Percentiles rank a stretch among this genome's conserved stretches.
Conservation (phyloP, 2,113 vertebrate species). For the Bucco capensis region DNA sequence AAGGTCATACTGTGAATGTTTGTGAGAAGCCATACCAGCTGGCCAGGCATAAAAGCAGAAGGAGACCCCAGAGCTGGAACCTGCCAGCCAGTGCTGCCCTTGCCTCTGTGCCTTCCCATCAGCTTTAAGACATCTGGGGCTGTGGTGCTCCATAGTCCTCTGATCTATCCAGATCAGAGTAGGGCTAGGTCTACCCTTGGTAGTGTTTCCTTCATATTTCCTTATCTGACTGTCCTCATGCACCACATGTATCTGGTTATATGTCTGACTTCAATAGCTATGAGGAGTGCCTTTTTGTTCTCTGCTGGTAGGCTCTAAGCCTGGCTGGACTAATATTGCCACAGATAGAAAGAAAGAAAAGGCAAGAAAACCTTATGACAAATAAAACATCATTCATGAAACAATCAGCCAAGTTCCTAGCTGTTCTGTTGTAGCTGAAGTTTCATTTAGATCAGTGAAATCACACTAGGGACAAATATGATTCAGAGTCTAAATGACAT, state of each 20-base stretch:
- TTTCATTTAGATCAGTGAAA: background rate
- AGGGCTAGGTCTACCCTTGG: background rate
- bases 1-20: background rate
- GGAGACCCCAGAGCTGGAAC: background rate
- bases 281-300: background rate
- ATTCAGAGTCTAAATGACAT: background rate
- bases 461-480: background rate
- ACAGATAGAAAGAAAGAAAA: background rate
- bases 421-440: background rate
- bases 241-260: background rate
- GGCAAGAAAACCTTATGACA: background rate
- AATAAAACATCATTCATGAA: background rate
- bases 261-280: background rate
- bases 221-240: background rate
- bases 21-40: background rate
- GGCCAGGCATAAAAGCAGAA: rapidly evolving
- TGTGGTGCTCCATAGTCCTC: rapidly evolving
- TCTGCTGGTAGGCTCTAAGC: background rate
- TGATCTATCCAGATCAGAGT: background rate
- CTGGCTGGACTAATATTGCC: background rate
- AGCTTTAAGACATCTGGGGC: background rate
- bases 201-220: background rate
- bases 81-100: background rate
- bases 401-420: background rate
- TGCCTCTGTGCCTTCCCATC: rapidly evolving